These are phyloP conservation scores for Rhagoletis pomonella DNA, from an alignment of 1,140 invertebrate species.

Conservation along the genomic window DNA sequence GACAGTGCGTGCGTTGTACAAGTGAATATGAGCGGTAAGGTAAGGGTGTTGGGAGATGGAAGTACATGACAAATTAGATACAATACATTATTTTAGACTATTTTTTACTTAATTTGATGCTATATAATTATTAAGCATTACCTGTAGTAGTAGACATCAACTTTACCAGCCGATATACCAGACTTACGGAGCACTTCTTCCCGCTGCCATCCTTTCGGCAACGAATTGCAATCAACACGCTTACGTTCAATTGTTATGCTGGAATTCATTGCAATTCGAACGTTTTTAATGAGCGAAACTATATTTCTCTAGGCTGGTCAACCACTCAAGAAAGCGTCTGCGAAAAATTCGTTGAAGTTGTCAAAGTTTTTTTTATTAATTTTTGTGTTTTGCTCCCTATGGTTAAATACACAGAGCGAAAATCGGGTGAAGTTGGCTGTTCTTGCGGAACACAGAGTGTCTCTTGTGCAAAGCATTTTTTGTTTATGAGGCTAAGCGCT, in stretches of 20 bases:
- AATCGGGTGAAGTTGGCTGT: neutral
- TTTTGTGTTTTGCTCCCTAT: neutral
- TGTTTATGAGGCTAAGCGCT: no score
- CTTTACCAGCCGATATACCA: constrained; percentile 90
- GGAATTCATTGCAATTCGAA: constrained; percentile 64
- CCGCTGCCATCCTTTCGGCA: constrained; percentile 91
- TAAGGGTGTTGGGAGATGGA: constrained; percentile 19
- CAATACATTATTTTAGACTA: constrained; percentile 19
- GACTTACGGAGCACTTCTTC: constrained; percentile 89
- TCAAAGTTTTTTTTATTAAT: neutral
- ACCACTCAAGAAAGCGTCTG: neutral
- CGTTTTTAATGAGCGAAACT: neutral
- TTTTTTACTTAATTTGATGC: neutral
- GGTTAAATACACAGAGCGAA: constrained; percentile 28
- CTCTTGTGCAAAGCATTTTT: neutral
- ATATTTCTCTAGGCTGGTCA: neutral
- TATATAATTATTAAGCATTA: constrained; percentile 70
- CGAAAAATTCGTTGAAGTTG: neutral
- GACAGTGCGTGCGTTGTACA: constrained; percentile 56
- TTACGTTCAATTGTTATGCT: constrained; percentile 80
- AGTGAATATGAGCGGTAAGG: constrained; percentile 57
- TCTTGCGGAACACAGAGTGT: neutral
- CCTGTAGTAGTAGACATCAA: constrained; percentile 96
- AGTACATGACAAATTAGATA: constrained; percentile 19
- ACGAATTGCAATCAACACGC: constrained; percentile 82